These are phyloP conservation scores for Clavelina lepadiformis DNA, from an alignment of 23 tunicate genomes.

Conservation along the genomic window DNA sequence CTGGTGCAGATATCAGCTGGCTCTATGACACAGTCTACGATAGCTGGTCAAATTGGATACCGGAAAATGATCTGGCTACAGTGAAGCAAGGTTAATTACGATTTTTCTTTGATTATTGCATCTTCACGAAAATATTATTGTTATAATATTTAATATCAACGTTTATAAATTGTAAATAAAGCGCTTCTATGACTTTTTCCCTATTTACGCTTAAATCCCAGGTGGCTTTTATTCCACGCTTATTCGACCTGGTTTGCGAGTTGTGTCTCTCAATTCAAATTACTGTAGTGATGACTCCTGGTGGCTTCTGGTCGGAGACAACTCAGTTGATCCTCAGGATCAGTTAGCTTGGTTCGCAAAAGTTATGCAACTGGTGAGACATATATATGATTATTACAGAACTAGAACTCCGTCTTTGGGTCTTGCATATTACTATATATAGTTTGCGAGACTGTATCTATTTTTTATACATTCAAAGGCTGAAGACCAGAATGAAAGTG, in stretches of 20 bases:
- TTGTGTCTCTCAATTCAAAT: constrained; percentile 84
- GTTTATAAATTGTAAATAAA: too few species aligned
- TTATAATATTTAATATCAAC: too few species aligned
- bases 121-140: too few species aligned
- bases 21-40: constrained; percentile 46
- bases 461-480: too few species aligned
- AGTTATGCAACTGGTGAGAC: constrained; percentile 38
- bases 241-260: constrained; percentile 60
- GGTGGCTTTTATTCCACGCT: constrained; percentile 73
- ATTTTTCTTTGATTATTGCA: too few species aligned
- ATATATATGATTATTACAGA: too few species aligned
- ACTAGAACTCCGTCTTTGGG: too few species aligned
- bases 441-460: too few species aligned
- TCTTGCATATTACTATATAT: too few species aligned
- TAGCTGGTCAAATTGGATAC: constrained; percentile 87
- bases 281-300: constrained; percentile 92
- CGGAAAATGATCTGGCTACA: constrained; percentile 39
- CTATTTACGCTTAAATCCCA: too few species aligned
- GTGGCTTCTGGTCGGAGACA: constrained; percentile 75
- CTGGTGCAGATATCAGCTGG: constrained; percentile 66
- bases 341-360: constrained; percentile 76
- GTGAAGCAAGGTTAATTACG: constrained; percentile 43
- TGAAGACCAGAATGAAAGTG: constrained; percentile 61
- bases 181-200: too few species aligned
- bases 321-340: constrained; percentile 75